These are phyloP conservation scores for Dusona sp. DNA, from an alignment of 2,888 invertebrate genomes.

Conservation along the genomic window DNA sequence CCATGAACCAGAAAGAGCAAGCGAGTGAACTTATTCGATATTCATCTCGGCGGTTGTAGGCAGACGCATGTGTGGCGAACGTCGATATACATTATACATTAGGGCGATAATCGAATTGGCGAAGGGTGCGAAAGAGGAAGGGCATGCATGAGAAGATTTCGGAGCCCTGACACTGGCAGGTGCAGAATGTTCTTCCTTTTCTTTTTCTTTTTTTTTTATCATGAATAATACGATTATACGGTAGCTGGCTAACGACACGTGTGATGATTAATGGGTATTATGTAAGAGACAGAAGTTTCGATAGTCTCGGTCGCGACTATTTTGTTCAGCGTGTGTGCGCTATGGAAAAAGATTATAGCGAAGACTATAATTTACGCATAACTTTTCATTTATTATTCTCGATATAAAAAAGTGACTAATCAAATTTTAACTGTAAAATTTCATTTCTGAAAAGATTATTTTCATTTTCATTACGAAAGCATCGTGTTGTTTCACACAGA, in stretches of 20 bases:
- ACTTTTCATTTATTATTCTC: neutral
- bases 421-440: neutral
- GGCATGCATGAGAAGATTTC: constrained; percentile 51
- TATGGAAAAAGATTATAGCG: neutral
- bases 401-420: neutral
- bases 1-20: constrained; percentile 32
- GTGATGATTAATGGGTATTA: constrained; percentile 42
- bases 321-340: neutral
- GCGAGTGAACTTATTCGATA: constrained; percentile 50
- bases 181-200: constrained; percentile 37
- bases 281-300: constrained; percentile 1
- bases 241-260: constrained; percentile 50
- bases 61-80: constrained; percentile 44
- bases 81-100: constrained; percentile 63
- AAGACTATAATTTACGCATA: neutral
- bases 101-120: constrained; percentile 62
- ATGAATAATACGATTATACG: constrained; percentile 50
- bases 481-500: neutral
- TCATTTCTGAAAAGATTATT: neutral
- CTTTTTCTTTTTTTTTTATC: constrained; percentile 25
- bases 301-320: neutral
- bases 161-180: constrained; percentile 41
- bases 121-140: constrained; percentile 54
- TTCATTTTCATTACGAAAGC: neutral
- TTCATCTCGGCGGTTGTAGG: constrained; percentile 51